These are phyloP conservation scores for Quadriops clusia DNA, from an alignment of 2,888 invertebrate genomes.

Conservation along the genomic window DNA sequence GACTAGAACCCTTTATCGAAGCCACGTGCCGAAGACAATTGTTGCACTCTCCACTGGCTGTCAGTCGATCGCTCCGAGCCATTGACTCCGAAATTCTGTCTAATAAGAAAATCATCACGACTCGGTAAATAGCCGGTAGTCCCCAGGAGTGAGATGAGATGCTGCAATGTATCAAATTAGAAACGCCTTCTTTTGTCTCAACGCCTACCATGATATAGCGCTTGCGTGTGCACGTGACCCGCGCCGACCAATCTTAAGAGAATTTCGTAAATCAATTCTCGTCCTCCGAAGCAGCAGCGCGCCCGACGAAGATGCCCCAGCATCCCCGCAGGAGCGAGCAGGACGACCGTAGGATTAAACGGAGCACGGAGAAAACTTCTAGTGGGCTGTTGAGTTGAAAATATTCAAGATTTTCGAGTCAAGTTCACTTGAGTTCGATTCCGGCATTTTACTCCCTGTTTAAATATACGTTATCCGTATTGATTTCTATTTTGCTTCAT, in stretches of 20 bases:
- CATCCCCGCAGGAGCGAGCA: background rate
- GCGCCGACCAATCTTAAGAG: slow-evolving; percentile 24
- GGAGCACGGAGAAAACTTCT: slow-evolving; percentile 11
- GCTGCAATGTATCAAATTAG: too few relatives aligned
- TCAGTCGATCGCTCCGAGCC: too few relatives aligned
- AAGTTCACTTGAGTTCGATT: slow-evolving; percentile 30
- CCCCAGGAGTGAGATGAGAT: too few relatives aligned
- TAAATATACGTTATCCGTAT: slow-evolving; percentile 30
- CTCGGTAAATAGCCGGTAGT: too few relatives aligned
- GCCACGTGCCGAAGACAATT: too few relatives aligned
- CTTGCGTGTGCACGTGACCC: slow-evolving; percentile 30
- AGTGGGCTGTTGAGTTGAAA: slow-evolving; percentile 24
- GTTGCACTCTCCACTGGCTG: too few relatives aligned
- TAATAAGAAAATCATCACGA: too few relatives aligned
- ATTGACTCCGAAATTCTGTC: too few relatives aligned
- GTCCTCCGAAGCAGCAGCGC: slow-evolving; percentile 10
- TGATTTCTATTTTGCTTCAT: slow-evolving; percentile 22
- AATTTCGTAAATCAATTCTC: slow-evolving; percentile 30
- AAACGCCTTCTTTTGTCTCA: slow-evolving; percentile 34
- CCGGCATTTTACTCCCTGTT: slow-evolving; percentile 23
- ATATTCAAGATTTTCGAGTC: slow-evolving; percentile 27
- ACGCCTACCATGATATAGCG: slow-evolving; percentile 28
- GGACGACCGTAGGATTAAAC: slow-evolving; percentile 8
- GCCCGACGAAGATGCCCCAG: slow-evolving; percentile 16
- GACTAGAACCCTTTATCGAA: too few relatives aligned